Conservation (phyloP, 2,797 vertebrate genomes). For the Arctocebus calabarensis region DNA sequence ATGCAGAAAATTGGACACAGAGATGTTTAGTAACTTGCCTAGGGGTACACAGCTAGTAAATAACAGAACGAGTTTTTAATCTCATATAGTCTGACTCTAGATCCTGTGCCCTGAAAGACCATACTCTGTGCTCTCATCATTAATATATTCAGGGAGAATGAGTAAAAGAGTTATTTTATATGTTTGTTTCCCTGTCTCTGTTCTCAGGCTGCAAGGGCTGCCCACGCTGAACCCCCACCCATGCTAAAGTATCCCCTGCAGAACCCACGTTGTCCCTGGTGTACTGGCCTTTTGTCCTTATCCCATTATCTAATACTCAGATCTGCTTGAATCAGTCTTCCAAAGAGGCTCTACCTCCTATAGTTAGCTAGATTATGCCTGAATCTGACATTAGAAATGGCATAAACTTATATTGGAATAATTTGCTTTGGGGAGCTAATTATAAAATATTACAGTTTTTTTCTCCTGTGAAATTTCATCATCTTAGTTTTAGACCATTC, state of each 20-base stretch:
- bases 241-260: background rate
- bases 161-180: background rate
- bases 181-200: background rate
- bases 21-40: background rate
- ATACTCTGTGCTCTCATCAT: background rate
- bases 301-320: background rate
- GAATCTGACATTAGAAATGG: background rate
- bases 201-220: background rate
- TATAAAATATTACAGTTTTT: conserved; percentile 45
- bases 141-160: background rate
- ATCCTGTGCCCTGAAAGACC: background rate
- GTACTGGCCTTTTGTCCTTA: background rate
- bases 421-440: conserved; percentile 70
- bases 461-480: conserved; percentile 64
- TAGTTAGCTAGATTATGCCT: background rate
- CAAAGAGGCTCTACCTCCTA: background rate
- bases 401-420: conserved; percentile 64
- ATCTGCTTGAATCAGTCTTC: background rate
- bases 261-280: background rate
- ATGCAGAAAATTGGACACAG: background rate
- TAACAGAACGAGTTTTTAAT: background rate
- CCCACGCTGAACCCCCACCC: background rate
- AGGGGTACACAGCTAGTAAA: background rate
- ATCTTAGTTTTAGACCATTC: conserved; percentile 52
- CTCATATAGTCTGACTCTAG: background rate